These are phyloP conservation scores for Epistrophella euchroma DNA, from an alignment of 2,888 invertebrate species.

Conservation along the genomic window DNA sequence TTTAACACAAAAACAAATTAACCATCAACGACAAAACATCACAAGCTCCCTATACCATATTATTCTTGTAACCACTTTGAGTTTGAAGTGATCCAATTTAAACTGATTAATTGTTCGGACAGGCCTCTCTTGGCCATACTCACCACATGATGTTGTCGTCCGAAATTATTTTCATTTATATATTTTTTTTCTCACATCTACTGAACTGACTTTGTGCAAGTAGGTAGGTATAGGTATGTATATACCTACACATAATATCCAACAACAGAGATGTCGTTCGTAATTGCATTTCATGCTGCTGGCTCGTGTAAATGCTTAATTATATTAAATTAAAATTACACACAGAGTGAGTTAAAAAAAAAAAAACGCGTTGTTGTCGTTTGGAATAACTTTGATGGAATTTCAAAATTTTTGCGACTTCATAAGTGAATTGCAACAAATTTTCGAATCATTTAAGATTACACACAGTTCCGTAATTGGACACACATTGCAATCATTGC, in stretches of 20 bases:
- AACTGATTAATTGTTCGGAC: constrained; percentile 72
- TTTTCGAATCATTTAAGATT: constrained; percentile 73
- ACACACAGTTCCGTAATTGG: constrained; percentile 71
- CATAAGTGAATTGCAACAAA: constrained; percentile 64
- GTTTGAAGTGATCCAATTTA: constrained; percentile 63
- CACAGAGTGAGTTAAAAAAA: constrained; percentile 33
- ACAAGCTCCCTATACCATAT: neutral
- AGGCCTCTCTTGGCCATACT: constrained; percentile 56
- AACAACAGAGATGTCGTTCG: constrained; percentile 35
- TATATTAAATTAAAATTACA: constrained; percentile 76
- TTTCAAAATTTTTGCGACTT: constrained; percentile 68
- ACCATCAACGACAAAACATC: neutral
- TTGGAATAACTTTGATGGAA: constrained; percentile 48
- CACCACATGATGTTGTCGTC: constrained; percentile 55
- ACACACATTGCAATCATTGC: constrained; percentile 66
- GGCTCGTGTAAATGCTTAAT: constrained; percentile 74
- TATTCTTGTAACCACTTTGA: constrained; percentile 51
- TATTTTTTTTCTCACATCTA: neutral
- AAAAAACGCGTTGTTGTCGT: constrained; percentile 32
- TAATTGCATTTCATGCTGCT: constrained; percentile 69
- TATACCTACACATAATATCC: constrained; percentile 15
- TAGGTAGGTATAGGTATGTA: neutral
- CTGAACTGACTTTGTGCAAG: neutral
- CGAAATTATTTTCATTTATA: constrained; percentile 53
- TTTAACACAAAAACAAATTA: neutral